Base-by-base conservation (phyloP, 2,797 vertebrate genomes). In the Cichlasoma orientale region DNA sequence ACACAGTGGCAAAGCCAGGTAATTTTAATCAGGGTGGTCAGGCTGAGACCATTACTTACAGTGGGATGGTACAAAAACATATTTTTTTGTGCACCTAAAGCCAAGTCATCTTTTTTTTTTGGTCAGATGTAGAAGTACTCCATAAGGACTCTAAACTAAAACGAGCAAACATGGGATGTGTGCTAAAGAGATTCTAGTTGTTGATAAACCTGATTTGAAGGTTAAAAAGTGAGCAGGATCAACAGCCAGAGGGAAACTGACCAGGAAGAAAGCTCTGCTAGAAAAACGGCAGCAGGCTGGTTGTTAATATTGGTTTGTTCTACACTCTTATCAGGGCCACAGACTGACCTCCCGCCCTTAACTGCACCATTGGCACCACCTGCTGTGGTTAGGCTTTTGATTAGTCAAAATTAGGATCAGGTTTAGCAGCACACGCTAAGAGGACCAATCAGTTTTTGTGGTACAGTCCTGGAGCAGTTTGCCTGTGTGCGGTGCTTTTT, bases 281-380 rank as follows among this genome's bases (percentile, higher is more conserved):
- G 5, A 29, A 50, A 66, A 66, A 66, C 29, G 23, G 16, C 41
- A 47, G 41, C 23, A 68, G 18, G 0, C 63, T 52, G 47, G 1
- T 14, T 68, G 18, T 50, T 29, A 68, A 29, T n/a, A 0, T 27
- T 44, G 59, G 41, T 44, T 23, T 19, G 7, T 8, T 50, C 18
- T 50, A 18, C 18, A 3, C 47, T 44, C 14, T 19, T n/a, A 25
- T n/a, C 41, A 68, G 10, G 27, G 25, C 18, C 18, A n/a, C 23
- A 68, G 25, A 68, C 41, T 29, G 41, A 68, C 61, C 16, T 0
- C n/a, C 5, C 7, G 1, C 14, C 54, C 58, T 44, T 75, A 78
- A 82, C 72, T 83, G 69, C 23, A 12, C 1, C 6, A 89, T 79
- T 81, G 74, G 9, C 21, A 59, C 23, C 90, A 93, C 72, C 90